Percentiles rank a stretch among this genome's conserved stretches.
Conservation (phyloP, 35 echinoderm and acorn worm species). For the Apostichopus parvimensis region DNA sequence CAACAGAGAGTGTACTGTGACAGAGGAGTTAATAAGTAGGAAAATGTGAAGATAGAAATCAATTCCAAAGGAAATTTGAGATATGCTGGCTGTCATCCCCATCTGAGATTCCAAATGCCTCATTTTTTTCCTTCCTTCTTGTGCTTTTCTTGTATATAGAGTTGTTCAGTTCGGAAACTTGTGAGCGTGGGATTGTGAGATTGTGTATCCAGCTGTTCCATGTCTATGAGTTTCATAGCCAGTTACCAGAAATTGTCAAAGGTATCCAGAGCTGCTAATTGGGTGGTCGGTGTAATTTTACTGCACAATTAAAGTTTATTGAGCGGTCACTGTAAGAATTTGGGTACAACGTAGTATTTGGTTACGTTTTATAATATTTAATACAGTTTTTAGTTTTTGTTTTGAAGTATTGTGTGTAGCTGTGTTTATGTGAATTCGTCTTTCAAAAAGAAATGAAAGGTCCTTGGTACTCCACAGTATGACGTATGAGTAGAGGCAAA, state of each 20-base stretch:
- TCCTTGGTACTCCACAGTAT: too few species aligned
- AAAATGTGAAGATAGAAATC: conserved; percentile 39
- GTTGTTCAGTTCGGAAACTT: background rate
- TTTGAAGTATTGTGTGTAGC: too few species aligned
- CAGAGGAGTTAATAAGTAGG: background rate
- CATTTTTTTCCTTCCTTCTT: background rate
- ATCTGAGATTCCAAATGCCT: background rate
- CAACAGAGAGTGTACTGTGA: conserved; percentile 9
- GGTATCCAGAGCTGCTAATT: background rate
- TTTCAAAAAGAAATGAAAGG: too few species aligned
- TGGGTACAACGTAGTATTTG: too few species aligned
- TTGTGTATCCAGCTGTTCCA: background rate
- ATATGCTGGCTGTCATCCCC: conserved; percentile 6
- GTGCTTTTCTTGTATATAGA: background rate
- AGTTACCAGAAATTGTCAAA: background rate
- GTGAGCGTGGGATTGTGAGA: background rate
- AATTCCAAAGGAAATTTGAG: conserved; percentile 41
- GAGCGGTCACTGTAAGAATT: too few species aligned
- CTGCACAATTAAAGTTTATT: too few species aligned
- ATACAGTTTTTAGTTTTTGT: too few species aligned
- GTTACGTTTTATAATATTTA: too few species aligned
- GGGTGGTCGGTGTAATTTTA: background rate
- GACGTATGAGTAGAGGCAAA: too few species aligned
- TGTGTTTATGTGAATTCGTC: too few species aligned
- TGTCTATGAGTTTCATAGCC: background rate